phyloP scores from a whole-genome alignment of 2,113 vertebrate genomes.

The Menidia beryllina region DNA sequence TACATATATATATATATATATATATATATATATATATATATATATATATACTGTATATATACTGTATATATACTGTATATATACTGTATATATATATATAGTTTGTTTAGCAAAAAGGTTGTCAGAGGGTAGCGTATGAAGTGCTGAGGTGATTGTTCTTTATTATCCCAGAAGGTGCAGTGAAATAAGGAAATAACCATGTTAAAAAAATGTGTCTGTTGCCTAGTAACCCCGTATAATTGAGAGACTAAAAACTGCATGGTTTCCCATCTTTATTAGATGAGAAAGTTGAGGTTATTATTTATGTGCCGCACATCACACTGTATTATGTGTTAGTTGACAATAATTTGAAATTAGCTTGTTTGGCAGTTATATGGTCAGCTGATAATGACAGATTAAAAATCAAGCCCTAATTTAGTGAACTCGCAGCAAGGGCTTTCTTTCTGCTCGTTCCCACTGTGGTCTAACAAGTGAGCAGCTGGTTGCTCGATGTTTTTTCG shows the following conservation, averaged over 20 bases:
- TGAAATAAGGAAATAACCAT: conserved; percentile 8
- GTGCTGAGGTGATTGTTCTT: not conserved
- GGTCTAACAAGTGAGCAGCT: conserved; percentile 22
- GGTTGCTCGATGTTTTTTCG: not conserved
- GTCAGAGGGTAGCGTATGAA: not conserved
- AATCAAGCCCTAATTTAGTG: conserved; percentile 7
- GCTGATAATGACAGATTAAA: conserved; percentile 7
- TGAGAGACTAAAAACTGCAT: conserved; percentile 18
- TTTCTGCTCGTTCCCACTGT: conserved; percentile 32
- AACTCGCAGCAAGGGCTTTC: conserved; percentile 31
- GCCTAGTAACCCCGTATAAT: conserved; percentile 2
- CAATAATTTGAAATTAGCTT: conserved; percentile 14
- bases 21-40: too few relatives aligned
- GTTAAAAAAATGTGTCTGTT: conserved; percentile 8
- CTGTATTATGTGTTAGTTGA: not conserved
- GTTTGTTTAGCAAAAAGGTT: too few relatives aligned
- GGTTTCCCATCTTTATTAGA: not conserved
- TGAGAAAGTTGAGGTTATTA: conserved; percentile 5
- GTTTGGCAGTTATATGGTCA: not conserved
- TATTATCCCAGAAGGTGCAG: not conserved
- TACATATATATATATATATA: too few relatives aligned
- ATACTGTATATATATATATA: too few relatives aligned
- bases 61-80: too few relatives aligned
- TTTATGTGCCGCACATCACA: not conserved
- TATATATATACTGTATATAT: too few relatives aligned